These are phyloP conservation scores for Catagonus wagneri DNA, from an alignment of 2,113 vertebrate species.

Conservation along the genomic window DNA sequence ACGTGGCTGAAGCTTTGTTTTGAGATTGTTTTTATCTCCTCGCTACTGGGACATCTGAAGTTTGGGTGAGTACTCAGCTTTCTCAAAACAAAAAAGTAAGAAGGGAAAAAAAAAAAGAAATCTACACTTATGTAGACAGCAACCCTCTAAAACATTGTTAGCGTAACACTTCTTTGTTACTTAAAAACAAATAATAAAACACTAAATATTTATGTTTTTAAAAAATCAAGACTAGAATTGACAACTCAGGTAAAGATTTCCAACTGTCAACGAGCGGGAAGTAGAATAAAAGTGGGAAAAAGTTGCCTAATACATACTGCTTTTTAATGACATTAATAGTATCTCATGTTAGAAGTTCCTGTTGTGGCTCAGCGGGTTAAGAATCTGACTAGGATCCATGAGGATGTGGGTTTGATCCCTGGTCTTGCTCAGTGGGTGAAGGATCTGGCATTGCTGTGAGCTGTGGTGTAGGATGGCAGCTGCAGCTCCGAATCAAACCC, in stretches of 20 bases:
- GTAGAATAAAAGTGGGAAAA: background rate
- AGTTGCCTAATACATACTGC: background rate
- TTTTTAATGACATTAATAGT: background rate
- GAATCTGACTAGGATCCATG: too few relatives aligned
- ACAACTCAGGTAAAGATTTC: background rate
- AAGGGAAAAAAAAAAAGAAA: background rate
- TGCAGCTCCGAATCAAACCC: too few relatives aligned
- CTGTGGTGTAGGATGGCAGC: too few relatives aligned
- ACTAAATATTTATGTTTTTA: background rate
- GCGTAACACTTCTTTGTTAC: background rate
- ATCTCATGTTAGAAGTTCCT: background rate
- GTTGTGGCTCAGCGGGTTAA: too few relatives aligned
- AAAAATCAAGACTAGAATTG: slow-evolving; percentile 36
- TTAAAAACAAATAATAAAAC: background rate
- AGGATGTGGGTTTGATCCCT: too few relatives aligned
- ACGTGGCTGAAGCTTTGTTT: background rate
- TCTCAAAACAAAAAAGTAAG: slow-evolving; percentile 60
- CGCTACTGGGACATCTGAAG: slow-evolving; percentile 73
- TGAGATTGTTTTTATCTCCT: slow-evolving; percentile 9
- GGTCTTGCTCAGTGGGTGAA: too few relatives aligned
- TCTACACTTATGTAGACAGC: background rate
- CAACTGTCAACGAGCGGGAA: background rate
- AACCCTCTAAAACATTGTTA: background rate
- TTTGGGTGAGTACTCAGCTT: slow-evolving; percentile 72
- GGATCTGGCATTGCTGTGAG: too few relatives aligned